Evolutionary conservation across 2,797 vertebrate genomes (phyloP).

Genomic region (Perodicticus potto): DNA sequence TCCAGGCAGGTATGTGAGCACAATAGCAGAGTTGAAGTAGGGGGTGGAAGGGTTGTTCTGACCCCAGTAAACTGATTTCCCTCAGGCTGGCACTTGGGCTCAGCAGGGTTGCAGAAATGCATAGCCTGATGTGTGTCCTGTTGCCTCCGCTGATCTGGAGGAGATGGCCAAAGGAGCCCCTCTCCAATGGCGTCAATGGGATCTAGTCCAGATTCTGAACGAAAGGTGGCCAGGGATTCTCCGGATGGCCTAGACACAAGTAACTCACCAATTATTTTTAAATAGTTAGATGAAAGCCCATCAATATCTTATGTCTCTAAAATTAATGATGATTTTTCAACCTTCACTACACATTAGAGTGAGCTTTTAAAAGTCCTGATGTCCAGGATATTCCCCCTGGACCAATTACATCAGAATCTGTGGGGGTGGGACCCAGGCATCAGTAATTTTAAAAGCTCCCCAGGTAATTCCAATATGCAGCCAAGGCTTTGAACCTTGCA

Average conservation of each 20-base stretch:
- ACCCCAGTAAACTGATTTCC: not conserved
- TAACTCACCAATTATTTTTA: constrained; percentile 1
- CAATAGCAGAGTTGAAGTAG: not conserved
- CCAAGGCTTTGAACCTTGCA: not conserved
- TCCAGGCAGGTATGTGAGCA: not conserved
- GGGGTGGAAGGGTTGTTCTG: not conserved
- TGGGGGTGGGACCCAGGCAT: not conserved
- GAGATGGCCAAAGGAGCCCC: not conserved
- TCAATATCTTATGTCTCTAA: not conserved
- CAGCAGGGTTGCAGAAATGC: not conserved
- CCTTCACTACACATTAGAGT: not conserved
- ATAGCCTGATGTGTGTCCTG: not conserved
- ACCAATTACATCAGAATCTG: not conserved
- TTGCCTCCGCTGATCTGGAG: not conserved
- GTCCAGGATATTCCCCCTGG: not conserved
- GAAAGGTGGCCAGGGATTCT: not conserved
- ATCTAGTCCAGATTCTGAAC: not conserved
- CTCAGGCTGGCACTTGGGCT: not conserved
- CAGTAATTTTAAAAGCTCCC: not conserved
- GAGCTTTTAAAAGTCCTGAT: not conserved
- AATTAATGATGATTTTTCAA: not conserved
- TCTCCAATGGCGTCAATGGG: not conserved
- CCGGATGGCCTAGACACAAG: not conserved
- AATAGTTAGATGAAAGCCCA: constrained; percentile 30
- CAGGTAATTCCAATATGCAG: not conserved